These are phyloP conservation scores for Calephelis nemesis DNA, from an alignment of 1,140 invertebrate genomes.

Conservation along the genomic window DNA sequence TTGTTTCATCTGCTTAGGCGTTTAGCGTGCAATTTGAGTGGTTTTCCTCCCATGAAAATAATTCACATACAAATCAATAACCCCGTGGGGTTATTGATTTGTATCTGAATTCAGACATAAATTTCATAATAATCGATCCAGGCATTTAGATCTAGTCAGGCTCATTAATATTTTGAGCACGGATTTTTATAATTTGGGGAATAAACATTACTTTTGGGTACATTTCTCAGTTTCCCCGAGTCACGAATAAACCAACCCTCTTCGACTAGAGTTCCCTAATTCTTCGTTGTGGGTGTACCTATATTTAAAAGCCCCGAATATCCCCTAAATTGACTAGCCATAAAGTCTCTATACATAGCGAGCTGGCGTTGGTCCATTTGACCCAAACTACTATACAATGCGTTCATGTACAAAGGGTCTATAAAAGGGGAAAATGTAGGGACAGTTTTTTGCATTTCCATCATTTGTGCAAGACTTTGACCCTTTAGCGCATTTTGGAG, in stretches of 20 bases:
- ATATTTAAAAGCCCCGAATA: constrained; percentile 54
- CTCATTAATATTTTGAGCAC: too few relatives aligned
- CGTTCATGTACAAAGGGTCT: constrained; percentile 68
- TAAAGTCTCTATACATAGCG: constrained; percentile 55
- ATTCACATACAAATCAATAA: too few relatives aligned
- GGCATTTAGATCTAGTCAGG: too few relatives aligned
- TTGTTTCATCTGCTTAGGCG: too few relatives aligned
- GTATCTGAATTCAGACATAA: too few relatives aligned
- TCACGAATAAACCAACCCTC: neutral
- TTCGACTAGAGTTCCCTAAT: constrained; percentile 39
- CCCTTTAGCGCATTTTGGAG: constrained; percentile 42
- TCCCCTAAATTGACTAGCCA: constrained; percentile 52
- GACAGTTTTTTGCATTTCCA: constrained; percentile 52
- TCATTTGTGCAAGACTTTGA: constrained; percentile 46
- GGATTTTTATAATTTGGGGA: too few relatives aligned
- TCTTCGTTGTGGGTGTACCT: constrained; percentile 66
- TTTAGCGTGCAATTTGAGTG: too few relatives aligned
- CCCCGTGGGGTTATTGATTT: too few relatives aligned
- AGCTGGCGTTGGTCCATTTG: constrained; percentile 59
- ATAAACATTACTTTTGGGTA: too few relatives aligned
- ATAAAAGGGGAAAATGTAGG: constrained; percentile 44
- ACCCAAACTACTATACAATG: constrained; percentile 60
- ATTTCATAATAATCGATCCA: too few relatives aligned
- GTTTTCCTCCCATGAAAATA: too few relatives aligned
- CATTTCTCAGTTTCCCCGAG: neutral